Evolutionary conservation across 1,140 invertebrate species (phyloP).

Genomic region (Plutomurus gul): DNA sequence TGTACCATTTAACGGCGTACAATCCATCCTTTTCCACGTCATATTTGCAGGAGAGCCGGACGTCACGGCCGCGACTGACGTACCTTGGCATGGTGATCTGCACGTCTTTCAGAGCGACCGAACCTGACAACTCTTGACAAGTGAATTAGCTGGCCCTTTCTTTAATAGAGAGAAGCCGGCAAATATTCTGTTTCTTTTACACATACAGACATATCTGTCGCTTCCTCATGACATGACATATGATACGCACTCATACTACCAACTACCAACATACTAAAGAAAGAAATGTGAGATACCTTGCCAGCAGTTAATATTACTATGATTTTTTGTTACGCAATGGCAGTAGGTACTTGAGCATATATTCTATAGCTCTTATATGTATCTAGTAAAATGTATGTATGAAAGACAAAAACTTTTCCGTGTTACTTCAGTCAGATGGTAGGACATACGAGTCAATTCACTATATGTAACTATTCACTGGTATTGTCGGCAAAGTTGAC

Average conservation of each 20-base stretch:
- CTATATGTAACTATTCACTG: neutral
- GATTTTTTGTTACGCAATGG: too few relatives aligned
- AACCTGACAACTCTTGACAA: slow-evolving; percentile 38
- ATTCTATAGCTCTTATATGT: too few relatives aligned
- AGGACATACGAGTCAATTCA: too few relatives aligned
- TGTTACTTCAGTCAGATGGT: too few relatives aligned
- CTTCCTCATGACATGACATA: neutral
- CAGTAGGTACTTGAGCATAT: too few relatives aligned
- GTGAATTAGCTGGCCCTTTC: slow-evolving; percentile 31
- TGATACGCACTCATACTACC: too few relatives aligned
- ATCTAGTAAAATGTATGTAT: too few relatives aligned
- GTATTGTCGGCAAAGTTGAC: neutral
- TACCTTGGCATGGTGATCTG: slow-evolving; percentile 38
- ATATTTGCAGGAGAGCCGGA: slow-evolving; percentile 57
- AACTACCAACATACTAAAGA: neutral
- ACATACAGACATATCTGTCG: neutral
- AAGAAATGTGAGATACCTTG: too few relatives aligned
- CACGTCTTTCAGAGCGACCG: slow-evolving; percentile 35
- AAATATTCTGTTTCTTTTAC: neutral
- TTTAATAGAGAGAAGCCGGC: slow-evolving; percentile 12
- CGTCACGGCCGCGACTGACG: slow-evolving; percentile 38
- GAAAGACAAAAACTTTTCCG: too few relatives aligned
- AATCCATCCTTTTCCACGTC: slow-evolving; percentile 58
- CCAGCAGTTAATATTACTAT: too few relatives aligned
- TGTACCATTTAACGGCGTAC: slow-evolving; percentile 61